Percentiles rank a stretch among this genome's conserved stretches.
phyloP scores from a whole-genome alignment of 2,797 vertebrate genomes.

The Numenius phaeopus region DNA sequence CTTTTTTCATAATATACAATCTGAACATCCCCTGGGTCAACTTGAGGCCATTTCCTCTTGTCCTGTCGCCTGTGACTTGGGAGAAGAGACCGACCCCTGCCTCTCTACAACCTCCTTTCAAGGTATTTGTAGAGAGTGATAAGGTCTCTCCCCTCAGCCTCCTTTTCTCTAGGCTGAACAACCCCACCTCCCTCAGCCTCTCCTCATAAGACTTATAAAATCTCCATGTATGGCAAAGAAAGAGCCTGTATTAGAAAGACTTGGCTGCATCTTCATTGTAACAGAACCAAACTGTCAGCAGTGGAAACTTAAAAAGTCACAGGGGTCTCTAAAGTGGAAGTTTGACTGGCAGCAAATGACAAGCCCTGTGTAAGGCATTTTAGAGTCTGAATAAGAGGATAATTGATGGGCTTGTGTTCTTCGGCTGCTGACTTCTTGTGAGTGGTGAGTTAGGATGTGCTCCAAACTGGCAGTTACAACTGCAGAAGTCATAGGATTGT shows the following conservation, averaged over 20 bases:
- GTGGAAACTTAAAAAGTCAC: background rate
- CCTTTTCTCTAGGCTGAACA: too few relatives aligned
- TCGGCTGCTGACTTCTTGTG: background rate
- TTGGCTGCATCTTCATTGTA: background rate
- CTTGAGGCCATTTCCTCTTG: too few relatives aligned
- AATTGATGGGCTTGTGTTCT: background rate
- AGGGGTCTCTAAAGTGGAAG: background rate
- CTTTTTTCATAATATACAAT: too few relatives aligned
- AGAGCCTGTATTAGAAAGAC: background rate
- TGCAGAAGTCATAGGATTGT: background rate
- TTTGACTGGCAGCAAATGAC: slow-evolving; percentile 8
- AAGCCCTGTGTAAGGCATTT: background rate
- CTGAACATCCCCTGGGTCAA: too few relatives aligned
- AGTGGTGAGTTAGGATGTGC: background rate
- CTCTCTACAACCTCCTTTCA: too few relatives aligned
- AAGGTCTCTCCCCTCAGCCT: too few relatives aligned
- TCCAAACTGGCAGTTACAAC: background rate
- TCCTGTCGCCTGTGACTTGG: too few relatives aligned
- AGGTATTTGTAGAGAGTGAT: too few relatives aligned
- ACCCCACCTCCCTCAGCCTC: too few relatives aligned
- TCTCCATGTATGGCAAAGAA: background rate
- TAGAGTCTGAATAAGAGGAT: background rate
- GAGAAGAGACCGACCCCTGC: too few relatives aligned
- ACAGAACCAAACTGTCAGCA: background rate
- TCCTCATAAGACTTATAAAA: background rate